A percentile compares a stretch with the other conserved stretches of the same genome.
These are phyloP conservation scores for Drosophila pseudoobscura DNA, from an alignment of 1,140 invertebrate species.

Conservation along the genomic window DNA sequence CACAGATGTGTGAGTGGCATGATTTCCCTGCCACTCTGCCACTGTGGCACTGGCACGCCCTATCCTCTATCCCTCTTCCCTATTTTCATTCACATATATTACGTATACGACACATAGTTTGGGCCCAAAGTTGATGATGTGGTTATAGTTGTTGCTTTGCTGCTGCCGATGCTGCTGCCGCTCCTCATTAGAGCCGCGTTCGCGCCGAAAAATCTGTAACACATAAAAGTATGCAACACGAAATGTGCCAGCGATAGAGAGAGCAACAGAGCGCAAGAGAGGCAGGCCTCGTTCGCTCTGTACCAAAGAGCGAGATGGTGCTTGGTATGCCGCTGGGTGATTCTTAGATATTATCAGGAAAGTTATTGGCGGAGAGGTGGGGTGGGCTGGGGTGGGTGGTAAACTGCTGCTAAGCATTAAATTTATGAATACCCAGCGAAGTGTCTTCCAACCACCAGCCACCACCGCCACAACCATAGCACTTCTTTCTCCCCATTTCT, in stretches of 20 bases:
- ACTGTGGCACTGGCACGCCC: conserved; percentile 20
- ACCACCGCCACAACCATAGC: background rate
- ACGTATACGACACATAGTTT: conserved; percentile 76
- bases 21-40: conserved; percentile 16
- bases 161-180: background rate
- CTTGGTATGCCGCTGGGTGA: conserved; percentile 31
- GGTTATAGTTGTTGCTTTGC: conserved; percentile 32
- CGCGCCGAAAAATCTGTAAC: conserved; percentile 64
- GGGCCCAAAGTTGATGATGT: conserved; percentile 64
- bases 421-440: conserved; percentile 73
- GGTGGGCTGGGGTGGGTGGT: conserved; percentile 1
- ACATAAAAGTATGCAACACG: conserved; percentile 71
- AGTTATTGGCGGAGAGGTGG: conserved; percentile 60
- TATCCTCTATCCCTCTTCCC: background rate
- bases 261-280: conserved; percentile 19
- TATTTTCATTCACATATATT: conserved; percentile 43
- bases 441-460: conserved; percentile 32
- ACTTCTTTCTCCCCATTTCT: background rate
- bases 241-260: conserved; percentile 54
- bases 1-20: conserved; percentile 46
- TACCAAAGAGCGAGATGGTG: conserved; percentile 11
- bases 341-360: conserved; percentile 76
- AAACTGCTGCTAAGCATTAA: conserved; percentile 72
- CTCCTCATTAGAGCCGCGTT: conserved; percentile 70
- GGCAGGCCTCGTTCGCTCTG: background rate